Base-by-base conservation (phyloP, 1,140 invertebrate genomes). In the Agrypnia vestita region DNA sequence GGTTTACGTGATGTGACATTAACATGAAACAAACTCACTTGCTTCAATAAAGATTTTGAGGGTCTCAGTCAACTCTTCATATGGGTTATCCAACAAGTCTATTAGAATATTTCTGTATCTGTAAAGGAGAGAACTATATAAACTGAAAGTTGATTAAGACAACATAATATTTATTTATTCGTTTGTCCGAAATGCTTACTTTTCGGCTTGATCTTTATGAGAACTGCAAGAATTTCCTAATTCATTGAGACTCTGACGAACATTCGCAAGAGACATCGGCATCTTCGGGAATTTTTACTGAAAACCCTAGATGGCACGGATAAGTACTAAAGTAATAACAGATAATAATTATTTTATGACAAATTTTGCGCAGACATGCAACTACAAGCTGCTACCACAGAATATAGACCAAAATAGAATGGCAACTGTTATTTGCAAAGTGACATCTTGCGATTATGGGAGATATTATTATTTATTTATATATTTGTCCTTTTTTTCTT, bases 161-260 rank as follows among this genome's bases (percentile, higher is more conserved):
- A n/a, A n/a, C n/a, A n/a, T n/a, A n/a, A n/a, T n/a, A 56, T 56
- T 15, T 15, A 15, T 56, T 10, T 56, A 10, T 56, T 56, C 1
- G n/a, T n/a, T 4, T 11, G 3, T 25, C 4, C 21, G 17, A 72
- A 74, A 83, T 76, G 85, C 88, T 88, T 92, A 96, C 94, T 95
- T 96, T 89, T 98, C 97, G 3, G 96, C 96, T 88, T 98, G 96
- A 87, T 98, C 97, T 91, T 97, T 98, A 84, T 98, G 97, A 61
- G 96, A 95, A 17, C 96, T 96, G 44, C 95, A 94, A 17, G 93
- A 92, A 87, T 91, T 93, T 47, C 91, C 90, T 72, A 95, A 90
- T 87, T 91, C 91, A 76, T 89, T 88, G 35, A 97, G 89, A 87
- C 96, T 95, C 87, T 93, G 92, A 67, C 93, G 91, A 62, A 80